Percentiles rank a stretch among this genome's conserved stretches.
phyloP scores from a whole-genome alignment of 2,888 invertebrate species.

The Athripsodes cinereus region DNA sequence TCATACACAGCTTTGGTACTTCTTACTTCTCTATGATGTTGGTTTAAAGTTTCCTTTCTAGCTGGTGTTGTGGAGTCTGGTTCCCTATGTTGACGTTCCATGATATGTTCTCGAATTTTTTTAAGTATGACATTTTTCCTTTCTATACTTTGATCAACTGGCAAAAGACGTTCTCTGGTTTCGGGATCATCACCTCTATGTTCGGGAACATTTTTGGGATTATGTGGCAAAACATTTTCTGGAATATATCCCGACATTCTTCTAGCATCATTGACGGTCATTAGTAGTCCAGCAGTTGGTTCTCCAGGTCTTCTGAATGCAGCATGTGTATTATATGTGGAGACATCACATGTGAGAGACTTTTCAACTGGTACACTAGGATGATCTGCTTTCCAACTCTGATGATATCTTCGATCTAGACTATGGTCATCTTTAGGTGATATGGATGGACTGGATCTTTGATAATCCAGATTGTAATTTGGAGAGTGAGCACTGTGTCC shows the following conservation, averaged over 20 bases:
- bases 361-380: slow-evolving; percentile 26
- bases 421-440: slow-evolving; percentile 6
- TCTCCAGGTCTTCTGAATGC: slow-evolving; percentile 26
- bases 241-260: not conserved
- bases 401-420: no score
- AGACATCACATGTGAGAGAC: slow-evolving; percentile 22
- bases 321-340: slow-evolving; percentile 29
- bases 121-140: slow-evolving; percentile 48
- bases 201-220: slow-evolving; percentile 32
- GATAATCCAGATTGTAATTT: slow-evolving; percentile 45
- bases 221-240: slow-evolving; percentile 30
- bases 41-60: not conserved
- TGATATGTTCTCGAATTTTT: slow-evolving; percentile 50
- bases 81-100: slow-evolving; percentile 46
- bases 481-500: slow-evolving; percentile 37
- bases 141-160: slow-evolving; percentile 30
- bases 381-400: slow-evolving; percentile 28
- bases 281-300: slow-evolving; percentile 43
- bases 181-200: slow-evolving; percentile 40
- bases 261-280: slow-evolving; percentile 40
- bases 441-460: slow-evolving; percentile 39
- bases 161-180: not conserved
- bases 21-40: not conserved
- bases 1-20: not conserved
- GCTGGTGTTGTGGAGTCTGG: slow-evolving; percentile 11